Evolutionary conservation across 2,888 invertebrate species (phyloP), one percentile per base, ranked within the genome.

Genomic region (Folsomia candida): DNA sequence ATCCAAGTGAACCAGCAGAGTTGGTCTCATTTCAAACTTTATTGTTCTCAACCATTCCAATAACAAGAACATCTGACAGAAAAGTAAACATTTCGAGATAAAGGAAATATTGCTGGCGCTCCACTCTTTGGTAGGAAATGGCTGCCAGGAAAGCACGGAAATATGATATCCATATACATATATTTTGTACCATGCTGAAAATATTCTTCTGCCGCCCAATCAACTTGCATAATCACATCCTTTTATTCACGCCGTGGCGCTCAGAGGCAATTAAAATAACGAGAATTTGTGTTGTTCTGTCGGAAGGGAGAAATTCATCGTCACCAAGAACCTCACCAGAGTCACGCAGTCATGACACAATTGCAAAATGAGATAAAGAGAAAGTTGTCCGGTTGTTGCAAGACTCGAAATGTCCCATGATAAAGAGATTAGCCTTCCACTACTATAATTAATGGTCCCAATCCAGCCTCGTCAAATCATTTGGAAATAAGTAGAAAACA

Each of bases 401-500:
- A 22, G 20, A 47, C 29, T 28, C 24, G 24, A 25, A 25, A 24
- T 64, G 51, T 64, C 51, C 63, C 20, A 65, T 26, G 65, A 65
- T 65, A 51, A 65, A 57, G 54, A 65, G 65, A 65, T 65, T 54
- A 54, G 26, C 51, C 47, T 64, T 26, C 54, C 25, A n/a, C 20
- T 24, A 24, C 25, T 51, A 54, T 65, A 65, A 65, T 65, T 65
- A 65, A 65, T 65, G 65, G 54, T 65, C 65, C 20, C 27, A 65
- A 65, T 54, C 57, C 57, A 57, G 27, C 54, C 18, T 65, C n/a
- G 65, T 22, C 65, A 51, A 65, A 65, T 65, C 54, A 65, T 65
- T 65, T 65, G 65, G 65, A 65, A 65, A 65, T 65, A 54, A 65
- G 54, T 54, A 51, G 26, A 22, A 51, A 65, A 65, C 65, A 65